These are phyloP conservation scores for Gymnobelideus leadbeateri DNA, from an alignment of 2,113 vertebrate species.

Conservation along the genomic window DNA sequence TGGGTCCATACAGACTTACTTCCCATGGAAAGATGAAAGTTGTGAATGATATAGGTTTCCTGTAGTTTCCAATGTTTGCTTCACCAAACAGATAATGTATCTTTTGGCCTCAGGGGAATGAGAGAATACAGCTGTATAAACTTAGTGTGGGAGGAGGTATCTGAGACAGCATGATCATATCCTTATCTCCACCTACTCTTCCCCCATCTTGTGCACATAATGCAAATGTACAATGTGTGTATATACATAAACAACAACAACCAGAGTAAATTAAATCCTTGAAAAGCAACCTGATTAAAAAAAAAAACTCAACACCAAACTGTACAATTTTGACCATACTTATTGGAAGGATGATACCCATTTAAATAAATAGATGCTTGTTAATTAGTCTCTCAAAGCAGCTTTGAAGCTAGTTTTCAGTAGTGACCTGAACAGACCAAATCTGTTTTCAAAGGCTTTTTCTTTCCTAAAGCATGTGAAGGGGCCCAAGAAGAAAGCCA, in stretches of 20 bases:
- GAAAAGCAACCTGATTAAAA: slow-evolving; percentile 56
- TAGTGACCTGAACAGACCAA: neutral
- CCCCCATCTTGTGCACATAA: neutral
- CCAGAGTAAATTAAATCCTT: slow-evolving; percentile 72
- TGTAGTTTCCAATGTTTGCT: slow-evolving; percentile 61
- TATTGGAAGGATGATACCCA: slow-evolving; percentile 12
- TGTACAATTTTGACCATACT: slow-evolving; percentile 22
- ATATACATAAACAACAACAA: neutral
- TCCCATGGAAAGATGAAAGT: slow-evolving; percentile 69
- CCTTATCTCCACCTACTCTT: slow-evolving; percentile 40
- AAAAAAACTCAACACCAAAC: slow-evolving; percentile 27
- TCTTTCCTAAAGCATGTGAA: neutral
- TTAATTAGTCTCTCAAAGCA: neutral
- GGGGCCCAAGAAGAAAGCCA: neutral
- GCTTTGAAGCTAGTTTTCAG: neutral
- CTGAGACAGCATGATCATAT: slow-evolving; percentile 63
- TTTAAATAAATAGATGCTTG: neutral
- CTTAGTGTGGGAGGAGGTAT: slow-evolving; percentile 79
- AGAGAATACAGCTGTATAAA: slow-evolving; percentile 83
- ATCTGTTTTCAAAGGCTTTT: neutral
- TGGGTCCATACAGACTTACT: neutral
- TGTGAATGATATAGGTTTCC: slow-evolving; percentile 60
- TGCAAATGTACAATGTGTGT: neutral
- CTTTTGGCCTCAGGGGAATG: slow-evolving; percentile 52
- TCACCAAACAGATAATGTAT: slow-evolving; percentile 57